Conservation (phyloP, 2,113 vertebrate species). For the Misgurnus mizolepis region DNA sequence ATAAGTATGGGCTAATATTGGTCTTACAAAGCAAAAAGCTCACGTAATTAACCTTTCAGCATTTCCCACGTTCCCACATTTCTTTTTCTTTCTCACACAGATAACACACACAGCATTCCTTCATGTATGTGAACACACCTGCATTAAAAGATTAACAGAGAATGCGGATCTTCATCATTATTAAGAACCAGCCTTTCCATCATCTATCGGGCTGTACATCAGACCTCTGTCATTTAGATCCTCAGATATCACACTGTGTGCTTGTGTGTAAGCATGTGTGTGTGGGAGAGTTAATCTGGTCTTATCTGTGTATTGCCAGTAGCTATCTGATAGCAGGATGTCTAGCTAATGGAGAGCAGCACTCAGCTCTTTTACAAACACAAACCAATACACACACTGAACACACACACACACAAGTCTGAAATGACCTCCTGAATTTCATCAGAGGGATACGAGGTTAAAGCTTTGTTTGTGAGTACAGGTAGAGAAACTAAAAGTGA, state of each 20-base stretch:
- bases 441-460: constrained; percentile 10
- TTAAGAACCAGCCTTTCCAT: background rate
- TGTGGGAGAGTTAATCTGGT: constrained; percentile 23
- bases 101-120: background rate
- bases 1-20: constrained; percentile 1
- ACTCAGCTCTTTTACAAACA: constrained; percentile 38
- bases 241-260: background rate
- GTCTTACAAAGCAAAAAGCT: constrained; percentile 5
- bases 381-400: constrained; percentile 20
- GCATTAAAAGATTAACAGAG: background rate
- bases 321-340: constrained; percentile 40
- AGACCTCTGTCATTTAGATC: constrained; percentile 14
- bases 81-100: background rate
- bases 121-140: background rate
- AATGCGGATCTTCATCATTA: background rate
- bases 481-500: background rate
- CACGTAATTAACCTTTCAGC: background rate
- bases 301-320: constrained; percentile 40
- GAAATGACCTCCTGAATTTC: constrained; percentile 15
- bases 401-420: background rate
- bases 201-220: background rate
- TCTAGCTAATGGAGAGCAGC: constrained; percentile 8
- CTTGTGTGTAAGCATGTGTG: constrained; percentile 1
- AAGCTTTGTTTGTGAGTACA: constrained; percentile 21
- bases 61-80: too few species aligned